Evolutionary conservation across 2,797 vertebrate species (phyloP).

Genomic region (Capromys pilorides): DNA sequence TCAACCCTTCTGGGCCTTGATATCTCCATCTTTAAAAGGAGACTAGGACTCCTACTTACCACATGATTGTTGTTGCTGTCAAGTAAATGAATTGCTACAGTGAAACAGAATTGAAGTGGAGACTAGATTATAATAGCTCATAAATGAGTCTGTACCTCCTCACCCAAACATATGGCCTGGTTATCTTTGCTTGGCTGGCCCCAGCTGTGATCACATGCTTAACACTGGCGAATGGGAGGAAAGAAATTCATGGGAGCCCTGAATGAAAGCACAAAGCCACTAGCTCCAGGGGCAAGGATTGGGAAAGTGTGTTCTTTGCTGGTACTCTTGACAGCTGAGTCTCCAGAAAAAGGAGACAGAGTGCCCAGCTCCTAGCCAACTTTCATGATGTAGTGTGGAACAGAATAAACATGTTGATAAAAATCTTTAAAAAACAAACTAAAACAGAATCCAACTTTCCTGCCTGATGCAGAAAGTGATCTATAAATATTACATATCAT

Average conservation of each 20-base stretch:
- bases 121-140: neutral
- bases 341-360: neutral
- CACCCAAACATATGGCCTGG: neutral
- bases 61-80: neutral
- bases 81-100: neutral
- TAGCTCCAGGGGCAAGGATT: too few relatives aligned
- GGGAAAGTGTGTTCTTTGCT: fast-evolving
- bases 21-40: slow-evolving; percentile 14
- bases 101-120: neutral
- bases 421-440: neutral
- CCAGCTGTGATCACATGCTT: neutral
- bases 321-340: neutral
- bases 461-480: neutral
- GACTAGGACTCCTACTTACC: neutral
- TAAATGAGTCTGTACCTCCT: neutral
- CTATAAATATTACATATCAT: neutral
- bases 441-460: neutral
- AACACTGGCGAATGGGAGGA: neutral
- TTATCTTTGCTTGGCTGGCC: neutral
- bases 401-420: neutral
- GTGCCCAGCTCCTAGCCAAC: neutral
- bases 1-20: neutral
- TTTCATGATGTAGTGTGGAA: neutral
- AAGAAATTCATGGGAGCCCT: neutral
- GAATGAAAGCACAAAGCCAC: neutral